phyloP scores from a whole-genome alignment of 2,797 vertebrate genomes.

The Rhinogobio ventralis region DNA sequence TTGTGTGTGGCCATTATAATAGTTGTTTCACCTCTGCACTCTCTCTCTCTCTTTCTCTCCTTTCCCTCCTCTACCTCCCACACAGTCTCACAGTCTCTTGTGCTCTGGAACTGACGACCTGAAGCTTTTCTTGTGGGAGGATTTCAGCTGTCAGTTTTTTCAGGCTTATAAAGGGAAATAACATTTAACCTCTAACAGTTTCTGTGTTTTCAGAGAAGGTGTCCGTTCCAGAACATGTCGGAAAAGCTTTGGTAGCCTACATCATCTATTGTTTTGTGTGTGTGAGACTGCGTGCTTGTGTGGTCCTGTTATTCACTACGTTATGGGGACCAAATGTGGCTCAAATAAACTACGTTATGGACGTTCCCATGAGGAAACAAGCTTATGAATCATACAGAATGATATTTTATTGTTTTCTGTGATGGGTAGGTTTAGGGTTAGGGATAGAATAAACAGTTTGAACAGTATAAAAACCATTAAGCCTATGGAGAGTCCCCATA shows the following conservation, averaged over 20 bases:
- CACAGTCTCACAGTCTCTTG: conserved; percentile 33
- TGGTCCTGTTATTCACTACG: background rate
- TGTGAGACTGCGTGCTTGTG: too few relatives aligned
- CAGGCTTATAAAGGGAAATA: conserved; percentile 31
- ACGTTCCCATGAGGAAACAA: background rate
- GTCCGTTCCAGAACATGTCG: background rate
- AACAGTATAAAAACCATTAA: too few relatives aligned
- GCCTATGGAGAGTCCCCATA: too few relatives aligned
- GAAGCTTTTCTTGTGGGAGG: conserved; percentile 42
- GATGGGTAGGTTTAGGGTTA: background rate
- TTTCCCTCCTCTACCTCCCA: conserved; percentile 24
- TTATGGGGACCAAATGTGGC: background rate
- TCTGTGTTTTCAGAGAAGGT: conserved; percentile 38
- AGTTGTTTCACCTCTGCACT: conserved; percentile 5
- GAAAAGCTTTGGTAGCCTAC: background rate
- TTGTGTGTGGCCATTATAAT: conserved; percentile 20
- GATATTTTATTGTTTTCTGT: background rate
- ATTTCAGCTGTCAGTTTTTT: conserved; percentile 47
- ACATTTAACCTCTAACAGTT: conserved; percentile 42
- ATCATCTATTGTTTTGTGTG: background rate
- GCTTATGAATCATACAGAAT: background rate
- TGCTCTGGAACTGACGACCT: conserved; percentile 29
- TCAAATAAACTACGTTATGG: too few relatives aligned
- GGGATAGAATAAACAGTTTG: too few relatives aligned
- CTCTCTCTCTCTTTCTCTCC: background rate